Conservation (phyloP, 2,888 invertebrate species). For the Homarus gammarus region DNA sequence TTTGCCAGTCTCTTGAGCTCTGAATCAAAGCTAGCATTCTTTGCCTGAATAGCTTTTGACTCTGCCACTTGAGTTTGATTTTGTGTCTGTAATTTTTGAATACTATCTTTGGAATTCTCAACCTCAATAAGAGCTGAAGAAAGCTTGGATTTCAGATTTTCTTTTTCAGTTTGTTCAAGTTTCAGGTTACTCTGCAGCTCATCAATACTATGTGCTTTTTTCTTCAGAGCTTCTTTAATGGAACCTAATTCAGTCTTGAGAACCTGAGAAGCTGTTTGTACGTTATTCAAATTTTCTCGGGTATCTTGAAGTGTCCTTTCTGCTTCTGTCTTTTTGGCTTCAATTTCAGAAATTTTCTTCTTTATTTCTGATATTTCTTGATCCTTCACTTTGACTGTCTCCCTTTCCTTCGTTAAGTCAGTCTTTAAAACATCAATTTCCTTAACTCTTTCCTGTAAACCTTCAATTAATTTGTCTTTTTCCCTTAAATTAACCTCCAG, state of each 20-base stretch:
- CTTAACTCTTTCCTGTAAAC: slow-evolving; percentile 42
- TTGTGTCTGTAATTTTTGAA: slow-evolving; percentile 46
- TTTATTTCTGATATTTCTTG: slow-evolving; percentile 44
- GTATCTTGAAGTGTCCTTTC: slow-evolving; percentile 47
- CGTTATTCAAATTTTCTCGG: slow-evolving; percentile 35
- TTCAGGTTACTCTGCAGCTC: slow-evolving; percentile 51
- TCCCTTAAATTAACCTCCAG: slow-evolving; percentile 54
- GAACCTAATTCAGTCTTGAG: slow-evolving; percentile 43
- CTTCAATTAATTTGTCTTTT: slow-evolving; percentile 43
- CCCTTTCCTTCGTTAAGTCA: slow-evolving; percentile 48
- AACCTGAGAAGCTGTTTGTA: slow-evolving; percentile 17
- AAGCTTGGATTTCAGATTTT: slow-evolving; percentile 31
- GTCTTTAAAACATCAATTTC: slow-evolving; percentile 43
- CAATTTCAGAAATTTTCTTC: slow-evolving; percentile 33
- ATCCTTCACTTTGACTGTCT: slow-evolving; percentile 41
- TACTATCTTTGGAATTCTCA: slow-evolving; percentile 32
- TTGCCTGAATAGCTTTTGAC: slow-evolving; percentile 43
- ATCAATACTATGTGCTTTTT: slow-evolving; percentile 38
- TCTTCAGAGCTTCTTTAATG: slow-evolving; percentile 41
- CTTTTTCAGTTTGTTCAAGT: slow-evolving; percentile 35
- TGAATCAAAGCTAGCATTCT: slow-evolving; percentile 29
- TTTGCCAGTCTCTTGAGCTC: slow-evolving; percentile 46
- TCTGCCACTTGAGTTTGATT: slow-evolving; percentile 36
- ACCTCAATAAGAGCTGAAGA: slow-evolving; percentile 10
- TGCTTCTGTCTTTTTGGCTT: slow-evolving; percentile 33